Conservation (phyloP, 2,888 invertebrate species). For the Hydropsyche betteni region DNA sequence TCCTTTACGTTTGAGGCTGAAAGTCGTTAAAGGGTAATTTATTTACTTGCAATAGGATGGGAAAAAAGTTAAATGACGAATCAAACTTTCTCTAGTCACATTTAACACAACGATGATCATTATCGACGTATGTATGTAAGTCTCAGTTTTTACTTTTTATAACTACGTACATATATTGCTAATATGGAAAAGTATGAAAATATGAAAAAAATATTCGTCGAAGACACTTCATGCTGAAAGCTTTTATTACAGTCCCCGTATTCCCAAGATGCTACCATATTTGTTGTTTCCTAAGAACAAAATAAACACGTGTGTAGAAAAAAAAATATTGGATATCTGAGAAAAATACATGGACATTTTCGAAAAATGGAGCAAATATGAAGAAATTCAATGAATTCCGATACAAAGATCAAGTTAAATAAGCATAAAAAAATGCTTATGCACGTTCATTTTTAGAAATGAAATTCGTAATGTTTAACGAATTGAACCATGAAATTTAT, state of each 20-base stretch:
- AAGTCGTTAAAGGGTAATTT: slow-evolving; percentile 25
- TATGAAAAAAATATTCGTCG: slow-evolving; percentile 17
- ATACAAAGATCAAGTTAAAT: too few species aligned
- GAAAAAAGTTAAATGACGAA: neutral
- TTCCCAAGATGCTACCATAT: slow-evolving; percentile 23
- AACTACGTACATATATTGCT: neutral
- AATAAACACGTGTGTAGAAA: slow-evolving; percentile 16
- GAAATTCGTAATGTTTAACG: too few species aligned
- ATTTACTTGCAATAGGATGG: slow-evolving; percentile 1
- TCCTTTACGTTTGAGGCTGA: neutral
- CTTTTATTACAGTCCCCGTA: slow-evolving; percentile 19
- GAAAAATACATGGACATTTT: neutral
- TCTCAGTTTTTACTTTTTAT: too few species aligned
- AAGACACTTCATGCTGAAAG: slow-evolving; percentile 8
- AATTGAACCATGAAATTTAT: too few species aligned
- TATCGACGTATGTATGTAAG: neutral
- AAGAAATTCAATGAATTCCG: neutral
- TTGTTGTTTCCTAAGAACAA: slow-evolving; percentile 31
- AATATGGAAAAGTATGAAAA: neutral
- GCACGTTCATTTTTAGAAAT: too few species aligned
- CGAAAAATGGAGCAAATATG: neutral
- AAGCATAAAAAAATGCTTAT: too few species aligned
- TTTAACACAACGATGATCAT: neutral
- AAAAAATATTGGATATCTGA: slow-evolving; percentile 11
- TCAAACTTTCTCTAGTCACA: slow-evolving; percentile 1